Percentiles rank a stretch among this genome's conserved stretches.
phyloP scores from a whole-genome alignment of 2,888 invertebrate species.

The Coecobrya sp. region DNA sequence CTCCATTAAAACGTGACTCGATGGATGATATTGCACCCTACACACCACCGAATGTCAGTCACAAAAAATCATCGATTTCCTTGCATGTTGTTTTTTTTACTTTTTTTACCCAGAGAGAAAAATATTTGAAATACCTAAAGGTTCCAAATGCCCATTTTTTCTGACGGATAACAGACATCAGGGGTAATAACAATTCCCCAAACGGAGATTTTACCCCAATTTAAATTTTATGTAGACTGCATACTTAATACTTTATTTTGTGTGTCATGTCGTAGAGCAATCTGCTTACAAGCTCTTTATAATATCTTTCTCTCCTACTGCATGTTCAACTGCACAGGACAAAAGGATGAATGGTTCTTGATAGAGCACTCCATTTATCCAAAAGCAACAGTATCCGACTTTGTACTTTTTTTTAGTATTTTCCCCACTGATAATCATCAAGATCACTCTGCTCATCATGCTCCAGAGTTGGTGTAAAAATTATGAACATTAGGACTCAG shows the following conservation, averaged over 20 bases:
- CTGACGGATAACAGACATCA: neutral
- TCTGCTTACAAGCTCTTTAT: neutral
- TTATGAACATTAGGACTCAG: slow-evolving; percentile 69
- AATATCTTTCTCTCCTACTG: no score
- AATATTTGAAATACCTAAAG: neutral
- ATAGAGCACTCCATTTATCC: neutral
- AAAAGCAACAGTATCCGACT: neutral
- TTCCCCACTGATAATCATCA: slow-evolving; percentile 27
- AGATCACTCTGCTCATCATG: neutral
- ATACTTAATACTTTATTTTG: neutral
- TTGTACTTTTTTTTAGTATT: no score
- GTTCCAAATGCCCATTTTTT: slow-evolving; percentile 10
- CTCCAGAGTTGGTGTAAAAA: slow-evolving; percentile 20
- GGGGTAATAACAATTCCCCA: neutral
- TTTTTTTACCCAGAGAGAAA: no score
- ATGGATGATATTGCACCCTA: no score
- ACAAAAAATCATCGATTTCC: no score
- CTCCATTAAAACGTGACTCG: neutral
- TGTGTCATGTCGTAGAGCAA: neutral
- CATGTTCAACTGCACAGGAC: no score
- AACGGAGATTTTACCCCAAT: slow-evolving; percentile 24
- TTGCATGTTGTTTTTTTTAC: no score
- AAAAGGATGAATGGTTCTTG: neutral
- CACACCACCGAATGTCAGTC: no score
- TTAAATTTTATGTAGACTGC: slow-evolving; percentile 9